These are phyloP conservation scores for Syncerus caffer DNA, from an alignment of 2,797 vertebrate genomes.

Conservation along the genomic window DNA sequence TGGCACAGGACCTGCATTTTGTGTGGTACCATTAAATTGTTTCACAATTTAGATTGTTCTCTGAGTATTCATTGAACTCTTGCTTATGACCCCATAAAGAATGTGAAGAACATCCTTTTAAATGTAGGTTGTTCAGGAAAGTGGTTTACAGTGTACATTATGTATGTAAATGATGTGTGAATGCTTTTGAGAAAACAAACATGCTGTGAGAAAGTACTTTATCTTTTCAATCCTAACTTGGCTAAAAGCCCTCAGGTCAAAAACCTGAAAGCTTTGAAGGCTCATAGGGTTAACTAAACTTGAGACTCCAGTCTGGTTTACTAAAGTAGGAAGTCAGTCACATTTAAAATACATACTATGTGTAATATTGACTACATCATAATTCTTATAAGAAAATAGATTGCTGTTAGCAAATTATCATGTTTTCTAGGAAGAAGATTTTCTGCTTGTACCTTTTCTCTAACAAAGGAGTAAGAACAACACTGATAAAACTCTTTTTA, in stretches of 20 bases:
- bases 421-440: not conserved
- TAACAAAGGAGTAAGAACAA: not conserved
- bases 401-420: not conserved
- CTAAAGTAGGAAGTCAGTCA: not conserved
- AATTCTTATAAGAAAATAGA: conserved; percentile 12
- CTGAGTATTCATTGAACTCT: not conserved
- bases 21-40: not conserved
- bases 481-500: conserved; percentile 15
- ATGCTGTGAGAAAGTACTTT: not conserved
- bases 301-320: not conserved
- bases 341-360: not conserved
- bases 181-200: conserved; percentile 50
- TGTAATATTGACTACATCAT: not conserved
- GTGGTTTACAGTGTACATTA: not conserved
- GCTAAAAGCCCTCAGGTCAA: not conserved
- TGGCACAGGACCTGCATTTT: not conserved
- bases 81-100: not conserved
- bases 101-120: not conserved
- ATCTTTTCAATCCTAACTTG: not conserved
- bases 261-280: not conserved
- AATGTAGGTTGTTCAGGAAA: not conserved
- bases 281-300: not conserved
- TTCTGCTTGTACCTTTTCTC: conserved; percentile 5
- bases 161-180: not conserved
- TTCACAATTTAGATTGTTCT: conserved; percentile 11